Base-by-base conservation (phyloP, 64 coral and sea anemone species). In the Montipora sp. region DNA sequence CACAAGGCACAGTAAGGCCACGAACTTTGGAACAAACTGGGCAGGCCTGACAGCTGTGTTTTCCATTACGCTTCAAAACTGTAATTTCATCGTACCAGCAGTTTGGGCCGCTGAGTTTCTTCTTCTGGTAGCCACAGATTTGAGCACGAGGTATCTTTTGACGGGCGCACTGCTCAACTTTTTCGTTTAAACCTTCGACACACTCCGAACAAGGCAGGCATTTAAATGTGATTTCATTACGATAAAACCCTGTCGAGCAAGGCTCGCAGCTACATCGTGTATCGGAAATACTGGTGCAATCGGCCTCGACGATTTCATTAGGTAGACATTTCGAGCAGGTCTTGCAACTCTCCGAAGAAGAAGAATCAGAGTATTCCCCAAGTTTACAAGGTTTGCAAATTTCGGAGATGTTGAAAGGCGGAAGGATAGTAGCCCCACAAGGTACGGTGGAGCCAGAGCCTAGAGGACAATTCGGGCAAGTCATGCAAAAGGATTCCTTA, bases 161-260 rank as follows among this genome's bases (percentile, higher is more conserved):
- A 13, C 14, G 19, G 4, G 55, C 50, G 75, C 89, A 91, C n/a
- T 91, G 66, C 6, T 49, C 47, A 1, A 90, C 79, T 8, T 58
- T 53, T 7, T 81, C 68, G 18, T 83, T 67, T 0, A 59, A 47
- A 13, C 23, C 51, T 73, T 83, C 51, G 0, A 47, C 43, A 53
- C 89, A 91, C 15, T 21, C 48, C 8, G 78, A 83, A 51, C 89
- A 91, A 53, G 89, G 89, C 0, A 91, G 49, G 15, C 89, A 91
- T 12, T 15, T 9, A 0, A n/a, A 73, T 9, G 67, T 16, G 12
- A 13, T 75, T 53, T 59, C 3, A 5, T 58, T 70, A 11, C 48
- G 53, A 68, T 91, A 91, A 75, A 53, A 82, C 13, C 78, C 79
- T 3, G 11, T 9, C 15, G 89, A 7, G 16, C 89, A 91, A 18